Evolutionary conservation across 2,113 vertebrate genomes (phyloP).

Genomic region (Microtus montanus): DNA sequence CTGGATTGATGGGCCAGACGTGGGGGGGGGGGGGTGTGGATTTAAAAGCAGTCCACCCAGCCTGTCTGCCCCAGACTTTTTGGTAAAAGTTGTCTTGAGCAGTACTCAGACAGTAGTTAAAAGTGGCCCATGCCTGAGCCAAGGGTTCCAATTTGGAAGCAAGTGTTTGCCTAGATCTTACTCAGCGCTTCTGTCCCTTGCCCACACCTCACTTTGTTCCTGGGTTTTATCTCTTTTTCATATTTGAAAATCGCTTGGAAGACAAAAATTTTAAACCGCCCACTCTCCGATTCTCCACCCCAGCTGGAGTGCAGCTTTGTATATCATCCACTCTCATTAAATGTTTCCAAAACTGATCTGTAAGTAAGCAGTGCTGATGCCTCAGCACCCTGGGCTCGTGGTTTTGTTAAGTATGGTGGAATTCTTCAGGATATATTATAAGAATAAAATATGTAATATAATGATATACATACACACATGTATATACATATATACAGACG

Average conservation of each 20-base stretch:
- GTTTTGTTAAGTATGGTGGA: neutral
- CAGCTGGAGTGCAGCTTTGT: neutral
- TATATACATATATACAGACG: neutral
- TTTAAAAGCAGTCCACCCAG: conserved; percentile 51
- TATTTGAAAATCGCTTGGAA: conserved; percentile 28
- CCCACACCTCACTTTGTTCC: conserved; percentile 19
- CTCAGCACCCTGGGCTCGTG: neutral
- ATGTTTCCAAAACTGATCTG: neutral
- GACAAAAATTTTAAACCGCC: neutral
- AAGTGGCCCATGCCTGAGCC: neutral
- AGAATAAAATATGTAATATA: neutral
- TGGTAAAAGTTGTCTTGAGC: conserved; percentile 16
- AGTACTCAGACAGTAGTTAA: conserved; percentile 57
- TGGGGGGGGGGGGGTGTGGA: neutral
- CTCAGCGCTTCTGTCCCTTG: neutral
- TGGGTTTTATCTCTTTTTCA: neutral
- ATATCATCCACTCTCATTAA: neutral
- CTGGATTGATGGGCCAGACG: conserved; percentile 60
- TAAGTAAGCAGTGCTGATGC: neutral
- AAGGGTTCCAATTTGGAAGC: conserved; percentile 42
- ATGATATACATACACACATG: neutral
- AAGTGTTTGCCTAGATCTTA: neutral
- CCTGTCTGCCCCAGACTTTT: conserved; percentile 51
- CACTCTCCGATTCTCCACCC: neutral
- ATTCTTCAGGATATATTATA: neutral